Evolutionary conservation across 2,888 invertebrate species (phyloP).

Genomic region (Pseudococcus viburni): DNA sequence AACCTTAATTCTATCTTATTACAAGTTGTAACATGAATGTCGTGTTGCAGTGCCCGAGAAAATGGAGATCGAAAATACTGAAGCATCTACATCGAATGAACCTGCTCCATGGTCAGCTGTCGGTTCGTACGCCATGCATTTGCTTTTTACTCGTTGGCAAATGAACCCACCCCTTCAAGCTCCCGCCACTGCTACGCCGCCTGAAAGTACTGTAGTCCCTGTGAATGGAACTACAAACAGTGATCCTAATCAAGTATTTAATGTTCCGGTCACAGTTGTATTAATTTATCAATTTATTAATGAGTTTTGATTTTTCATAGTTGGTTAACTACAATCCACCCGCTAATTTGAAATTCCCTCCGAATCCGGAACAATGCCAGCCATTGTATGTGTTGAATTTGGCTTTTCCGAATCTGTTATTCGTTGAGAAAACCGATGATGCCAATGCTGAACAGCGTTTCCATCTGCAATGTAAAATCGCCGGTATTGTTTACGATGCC

Average conservation of each 20-base stretch:
- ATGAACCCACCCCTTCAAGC: slow-evolving; percentile 49
- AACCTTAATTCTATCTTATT: background rate
- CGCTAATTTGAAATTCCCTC: slow-evolving; percentile 46
- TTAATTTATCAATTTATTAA: background rate
- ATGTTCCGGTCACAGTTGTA: background rate
- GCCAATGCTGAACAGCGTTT: slow-evolving; percentile 57
- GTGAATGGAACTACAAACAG: background rate
- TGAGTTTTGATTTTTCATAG: slow-evolving; percentile 3
- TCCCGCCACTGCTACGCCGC: background rate
- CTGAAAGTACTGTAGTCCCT: background rate
- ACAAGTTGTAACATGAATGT: background rate
- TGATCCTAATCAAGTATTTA: background rate
- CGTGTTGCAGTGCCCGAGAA: background rate
- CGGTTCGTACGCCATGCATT: slow-evolving; percentile 64
- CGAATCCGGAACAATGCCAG: slow-evolving; percentile 56
- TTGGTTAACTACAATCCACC: slow-evolving; percentile 50
- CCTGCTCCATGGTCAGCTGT: slow-evolving; percentile 65
- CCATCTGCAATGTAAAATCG: slow-evolving; percentile 56
- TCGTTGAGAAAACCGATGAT: slow-evolving; percentile 55
- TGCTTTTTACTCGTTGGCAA: slow-evolving; percentile 61
- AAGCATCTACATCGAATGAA: slow-evolving; percentile 1
- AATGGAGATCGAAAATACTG: slow-evolving; percentile 15
- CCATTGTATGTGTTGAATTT: slow-evolving; percentile 63
- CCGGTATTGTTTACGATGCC: slow-evolving; percentile 55
- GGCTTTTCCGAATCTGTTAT: slow-evolving; percentile 55